phyloP scores from a whole-genome alignment of 1,140 invertebrate species.

The Trachymyrmex septentrionalis region DNA sequence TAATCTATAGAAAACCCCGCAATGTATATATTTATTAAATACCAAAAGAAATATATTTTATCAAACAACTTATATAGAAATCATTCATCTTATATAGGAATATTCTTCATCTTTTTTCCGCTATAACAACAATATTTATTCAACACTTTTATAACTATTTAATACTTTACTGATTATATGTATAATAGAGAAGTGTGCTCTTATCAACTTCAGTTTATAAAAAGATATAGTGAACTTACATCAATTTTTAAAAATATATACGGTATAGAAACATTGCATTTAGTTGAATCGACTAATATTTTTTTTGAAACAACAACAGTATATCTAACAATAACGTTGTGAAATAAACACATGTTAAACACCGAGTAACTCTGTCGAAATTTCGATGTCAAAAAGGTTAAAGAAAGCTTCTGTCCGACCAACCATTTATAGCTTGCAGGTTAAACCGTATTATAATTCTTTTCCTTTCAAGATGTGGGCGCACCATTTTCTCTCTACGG shows the following conservation, averaged over 20 bases:
- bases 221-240: neutral
- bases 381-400: neutral
- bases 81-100: no score
- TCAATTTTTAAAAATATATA: neutral
- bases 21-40: no score
- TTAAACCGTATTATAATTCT: neutral
- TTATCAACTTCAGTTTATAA: no score
- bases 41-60: neutral
- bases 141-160: neutral
- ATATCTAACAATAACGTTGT: neutral
- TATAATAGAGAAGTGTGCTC: neutral
- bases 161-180: neutral
- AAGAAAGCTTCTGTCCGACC: slow-evolving; percentile 18
- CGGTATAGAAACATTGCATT: no score
- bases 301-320: no score
- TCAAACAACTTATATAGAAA: neutral
- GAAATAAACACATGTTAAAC: neutral
- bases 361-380: neutral
- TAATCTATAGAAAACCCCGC: neutral
- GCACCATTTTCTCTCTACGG: slow-evolving; percentile 33
- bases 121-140: neutral
- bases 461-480: neutral
- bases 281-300: no score
- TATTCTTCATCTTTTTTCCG: neutral
- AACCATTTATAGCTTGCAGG: neutral